Evolutionary conservation across 2,888 invertebrate genomes (phyloP).

Genomic region (Automeris io): DNA sequence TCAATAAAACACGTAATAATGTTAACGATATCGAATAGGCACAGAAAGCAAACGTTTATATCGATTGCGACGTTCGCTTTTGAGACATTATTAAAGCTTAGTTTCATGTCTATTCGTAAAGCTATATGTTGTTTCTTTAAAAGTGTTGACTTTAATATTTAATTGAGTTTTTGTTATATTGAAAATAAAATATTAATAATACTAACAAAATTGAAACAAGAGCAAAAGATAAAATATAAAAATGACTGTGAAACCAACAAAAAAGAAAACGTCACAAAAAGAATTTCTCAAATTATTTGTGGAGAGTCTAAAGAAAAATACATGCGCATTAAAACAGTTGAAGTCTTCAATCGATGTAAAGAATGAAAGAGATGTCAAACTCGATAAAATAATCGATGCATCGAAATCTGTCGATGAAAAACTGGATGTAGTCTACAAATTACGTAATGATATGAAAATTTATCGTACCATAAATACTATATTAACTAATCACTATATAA

Average conservation of each 20-base stretch:
- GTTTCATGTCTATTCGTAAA: background rate
- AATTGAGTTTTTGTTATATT: no score
- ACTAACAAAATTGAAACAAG: background rate
- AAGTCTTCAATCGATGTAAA: slow-evolving; percentile 47
- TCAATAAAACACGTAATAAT: slow-evolving; percentile 7
- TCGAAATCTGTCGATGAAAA: slow-evolving; percentile 61
- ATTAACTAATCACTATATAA: slow-evolving; percentile 64
- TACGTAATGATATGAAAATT: slow-evolving; percentile 67
- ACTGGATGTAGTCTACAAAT: slow-evolving; percentile 58
- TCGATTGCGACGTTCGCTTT: slow-evolving; percentile 7
- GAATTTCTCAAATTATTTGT: slow-evolving; percentile 45
- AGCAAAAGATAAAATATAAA: slow-evolving; percentile 12
- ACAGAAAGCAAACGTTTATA: slow-evolving; percentile 4
- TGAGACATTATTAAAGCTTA: background rate
- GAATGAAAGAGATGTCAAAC: slow-evolving; percentile 30
- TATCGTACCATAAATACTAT: slow-evolving; percentile 66
- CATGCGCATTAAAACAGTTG: slow-evolving; percentile 50
- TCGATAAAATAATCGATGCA: slow-evolving; percentile 50
- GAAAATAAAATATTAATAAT: no score
- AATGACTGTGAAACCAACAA: slow-evolving; percentile 35
- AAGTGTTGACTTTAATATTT: background rate
- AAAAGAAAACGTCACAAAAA: slow-evolving; percentile 37
- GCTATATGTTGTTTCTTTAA: background rate
- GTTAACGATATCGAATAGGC: slow-evolving; percentile 7
- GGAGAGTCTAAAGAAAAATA: slow-evolving; percentile 54